These are phyloP conservation scores for Drosophila sproati DNA, from an alignment of 1,140 invertebrate genomes.

Conservation along the genomic window DNA sequence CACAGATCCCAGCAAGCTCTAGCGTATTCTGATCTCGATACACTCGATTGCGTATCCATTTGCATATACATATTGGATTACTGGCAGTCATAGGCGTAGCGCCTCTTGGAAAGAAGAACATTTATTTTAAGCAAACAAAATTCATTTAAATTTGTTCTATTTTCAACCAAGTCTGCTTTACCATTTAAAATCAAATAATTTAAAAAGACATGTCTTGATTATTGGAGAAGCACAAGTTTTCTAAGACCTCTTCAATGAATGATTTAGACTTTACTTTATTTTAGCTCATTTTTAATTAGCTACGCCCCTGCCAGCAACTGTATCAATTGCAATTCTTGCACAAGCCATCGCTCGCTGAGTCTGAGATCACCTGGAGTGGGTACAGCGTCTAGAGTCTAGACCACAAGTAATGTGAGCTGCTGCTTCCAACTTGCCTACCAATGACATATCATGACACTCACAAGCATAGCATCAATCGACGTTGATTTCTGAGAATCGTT, in stretches of 20 bases:
- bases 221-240: too few relatives aligned
- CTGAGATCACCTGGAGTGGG: background rate
- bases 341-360: background rate
- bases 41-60: background rate
- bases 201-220: too few relatives aligned
- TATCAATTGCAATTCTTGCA: background rate
- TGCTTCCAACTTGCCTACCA: background rate
- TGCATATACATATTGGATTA: slow-evolving; percentile 2
- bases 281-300: background rate
- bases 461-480: too few relatives aligned
- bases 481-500: too few relatives aligned
- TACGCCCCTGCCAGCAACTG: background rate
- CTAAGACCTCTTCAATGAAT: too few relatives aligned
- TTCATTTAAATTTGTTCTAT: too few relatives aligned
- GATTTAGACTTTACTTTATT: too few relatives aligned
- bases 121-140: too few relatives aligned
- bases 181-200: too few relatives aligned
- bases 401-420: background rate
- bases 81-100: background rate
- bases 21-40: background rate
- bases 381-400: background rate
- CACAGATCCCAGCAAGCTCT: slow-evolving; percentile 1
- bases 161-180: too few relatives aligned
- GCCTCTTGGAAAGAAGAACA: too few relatives aligned
- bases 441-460: background rate